A percentile compares a stretch with the other conserved stretches of the same genome.
Evolutionary conservation across 2,888 invertebrate species (phyloP).

Genomic region (Cheilosia soror): DNA sequence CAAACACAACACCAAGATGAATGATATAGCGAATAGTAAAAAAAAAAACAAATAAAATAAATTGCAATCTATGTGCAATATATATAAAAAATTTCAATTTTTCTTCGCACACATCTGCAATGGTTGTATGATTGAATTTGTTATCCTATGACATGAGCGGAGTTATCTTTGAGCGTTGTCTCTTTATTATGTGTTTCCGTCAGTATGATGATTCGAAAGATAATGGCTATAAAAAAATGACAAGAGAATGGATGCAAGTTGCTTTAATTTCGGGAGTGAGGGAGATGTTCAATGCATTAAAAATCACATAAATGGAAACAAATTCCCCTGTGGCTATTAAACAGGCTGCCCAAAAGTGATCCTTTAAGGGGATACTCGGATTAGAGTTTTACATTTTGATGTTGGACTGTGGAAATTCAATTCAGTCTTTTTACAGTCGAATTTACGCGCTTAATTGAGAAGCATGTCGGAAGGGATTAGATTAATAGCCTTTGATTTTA

Average conservation of each 20-base stretch:
- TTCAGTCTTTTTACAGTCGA: too few species aligned
- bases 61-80: slow-evolving; percentile 58
- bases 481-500: too few species aligned
- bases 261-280: neutral
- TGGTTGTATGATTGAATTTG: slow-evolving; percentile 54
- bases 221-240: neutral
- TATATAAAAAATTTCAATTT: slow-evolving; percentile 15
- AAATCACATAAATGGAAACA: neutral
- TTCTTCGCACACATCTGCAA: neutral
- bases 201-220: neutral
- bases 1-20: slow-evolving; percentile 8
- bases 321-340: too few species aligned
- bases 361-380: too few species aligned
- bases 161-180: slow-evolving; percentile 8
- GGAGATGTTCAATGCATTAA: neutral
- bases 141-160: slow-evolving; percentile 36
- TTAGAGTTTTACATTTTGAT: too few species aligned
- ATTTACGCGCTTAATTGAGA: too few species aligned
- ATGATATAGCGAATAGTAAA: neutral
- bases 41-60: slow-evolving; percentile 33
- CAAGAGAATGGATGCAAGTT: neutral
- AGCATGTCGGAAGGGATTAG: too few species aligned
- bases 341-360: too few species aligned
- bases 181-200: slow-evolving; percentile 5
- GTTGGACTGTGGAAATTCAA: too few species aligned